Percentiles rank a stretch among this genome's conserved stretches.
Evolutionary conservation across 2,113 vertebrate genomes (phyloP).

Genomic region (Balaeniceps rex): DNA sequence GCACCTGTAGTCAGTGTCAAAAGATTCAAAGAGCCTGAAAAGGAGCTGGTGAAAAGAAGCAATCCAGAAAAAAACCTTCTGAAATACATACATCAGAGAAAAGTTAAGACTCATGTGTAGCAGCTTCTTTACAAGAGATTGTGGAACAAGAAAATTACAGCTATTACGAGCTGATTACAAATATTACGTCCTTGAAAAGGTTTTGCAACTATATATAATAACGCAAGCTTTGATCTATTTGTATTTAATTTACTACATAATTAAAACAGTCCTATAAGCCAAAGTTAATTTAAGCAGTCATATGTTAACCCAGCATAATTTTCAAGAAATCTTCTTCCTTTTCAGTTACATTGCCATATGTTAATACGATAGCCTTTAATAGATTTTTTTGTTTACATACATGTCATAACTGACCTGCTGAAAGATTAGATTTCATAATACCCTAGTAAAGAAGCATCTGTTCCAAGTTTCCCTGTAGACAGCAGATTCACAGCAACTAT

Average conservation of each 20-base stretch:
- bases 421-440: background rate
- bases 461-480: background rate
- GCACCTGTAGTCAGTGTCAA: background rate
- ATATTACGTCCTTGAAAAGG: background rate
- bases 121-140: background rate
- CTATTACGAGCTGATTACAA: background rate
- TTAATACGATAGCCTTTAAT: background rate
- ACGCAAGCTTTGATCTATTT: background rate
- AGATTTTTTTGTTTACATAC: background rate
- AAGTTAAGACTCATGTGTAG: background rate
- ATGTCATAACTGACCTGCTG: background rate
- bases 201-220: conserved; percentile 4
- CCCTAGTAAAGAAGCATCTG: background rate
- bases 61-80: background rate
- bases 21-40: background rate
- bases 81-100: background rate
- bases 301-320: conserved; percentile 1
- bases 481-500: background rate
- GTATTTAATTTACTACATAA: background rate
- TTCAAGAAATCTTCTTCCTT: background rate
- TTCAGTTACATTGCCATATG: background rate
- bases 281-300: conserved; percentile 26
- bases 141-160: background rate
- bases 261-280: background rate
- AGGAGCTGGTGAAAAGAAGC: background rate